Base-by-base conservation (phyloP, 2,888 invertebrate species). In the Meiosimyza decipiens region DNA sequence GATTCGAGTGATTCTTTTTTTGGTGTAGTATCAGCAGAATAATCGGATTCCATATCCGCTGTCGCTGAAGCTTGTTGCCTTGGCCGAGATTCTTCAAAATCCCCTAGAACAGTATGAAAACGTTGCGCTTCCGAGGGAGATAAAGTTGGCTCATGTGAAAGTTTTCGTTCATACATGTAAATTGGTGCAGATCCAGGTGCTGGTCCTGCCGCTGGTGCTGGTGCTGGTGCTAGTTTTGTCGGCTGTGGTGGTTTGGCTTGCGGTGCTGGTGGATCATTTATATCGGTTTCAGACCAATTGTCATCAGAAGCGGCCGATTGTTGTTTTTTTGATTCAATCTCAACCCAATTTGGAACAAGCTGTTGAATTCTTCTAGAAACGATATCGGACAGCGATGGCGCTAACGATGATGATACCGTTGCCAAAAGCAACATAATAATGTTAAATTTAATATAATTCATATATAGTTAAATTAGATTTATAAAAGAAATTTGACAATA, bases 141-240 rank as follows among this genome's bases (percentile, higher is more conserved):
- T 40, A 40, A 16, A 73, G n/a, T 51, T 28, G 0, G 63, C 4
- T 4, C 28, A 28, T 3, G 28, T 28, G 28, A 0, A 28, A 28
- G 3, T 28, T 28, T 28, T 28, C 28, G 28, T 28, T 28, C 28
- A 28, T 3, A 28, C 28, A 3, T 28, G 28, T 28, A 28, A 28
- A 28, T 73, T 28, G 18, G 12, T 55, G 7, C 49, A 11, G 52
- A 54, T 1, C 28, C 28, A 52, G 52, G 52, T 52, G 49, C 51
- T 2, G 18, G 12, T 55, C 6, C 49, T 6, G 52, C 54, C 0
- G 65, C 50, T 65, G 52, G 52, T 70, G 57, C 13, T 59, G 68
- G 22, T 68, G 59, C 5, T 73, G 71, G 22, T 69, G 52, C 1
- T 71, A 71, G 2, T 72, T 67, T 60, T 75, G 77, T 9, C 73